Evolutionary conservation across 2,797 vertebrate species (phyloP).

Genomic region (Otolemur crassicaudatus): DNA sequence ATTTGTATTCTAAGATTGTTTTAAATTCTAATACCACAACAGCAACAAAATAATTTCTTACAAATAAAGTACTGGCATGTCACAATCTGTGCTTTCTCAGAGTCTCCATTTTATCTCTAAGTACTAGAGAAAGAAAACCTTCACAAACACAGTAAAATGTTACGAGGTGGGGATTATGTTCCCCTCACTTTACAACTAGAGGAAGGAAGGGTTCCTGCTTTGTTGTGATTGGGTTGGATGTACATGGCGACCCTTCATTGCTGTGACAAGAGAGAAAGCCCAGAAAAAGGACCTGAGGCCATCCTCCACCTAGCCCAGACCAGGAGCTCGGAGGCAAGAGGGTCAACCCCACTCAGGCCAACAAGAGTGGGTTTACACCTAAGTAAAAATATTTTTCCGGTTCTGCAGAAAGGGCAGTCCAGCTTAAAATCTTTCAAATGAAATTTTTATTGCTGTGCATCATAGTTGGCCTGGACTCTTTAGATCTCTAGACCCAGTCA

Average conservation of each 20-base stretch:
- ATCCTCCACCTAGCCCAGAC: not conserved
- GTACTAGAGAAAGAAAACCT: conserved; percentile 23
- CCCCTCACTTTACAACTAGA: not conserved
- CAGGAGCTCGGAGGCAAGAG: not conserved
- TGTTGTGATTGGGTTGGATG: not conserved
- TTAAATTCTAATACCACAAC: conserved; percentile 19
- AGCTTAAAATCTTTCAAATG: not conserved
- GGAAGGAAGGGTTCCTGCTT: not conserved
- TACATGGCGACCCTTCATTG: not conserved
- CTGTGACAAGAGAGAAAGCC: not conserved
- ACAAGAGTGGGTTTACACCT: not conserved
- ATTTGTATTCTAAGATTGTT: conserved; percentile 5
- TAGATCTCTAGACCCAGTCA: not conserved
- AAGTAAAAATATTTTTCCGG: not conserved
- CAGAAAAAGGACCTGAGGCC: not conserved
- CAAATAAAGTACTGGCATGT: conserved; percentile 18
- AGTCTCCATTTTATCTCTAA: not conserved
- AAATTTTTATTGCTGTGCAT: not conserved
- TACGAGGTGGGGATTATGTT: not conserved
- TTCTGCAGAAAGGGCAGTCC: not conserved
- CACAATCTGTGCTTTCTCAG: not conserved
- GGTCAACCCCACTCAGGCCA: not conserved
- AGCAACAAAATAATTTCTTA: conserved; percentile 40
- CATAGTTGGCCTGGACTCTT: not conserved
- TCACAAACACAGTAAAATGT: conserved; percentile 39